Base-by-base conservation (phyloP, 2,888 invertebrate species). In the Automeris io region DNA sequence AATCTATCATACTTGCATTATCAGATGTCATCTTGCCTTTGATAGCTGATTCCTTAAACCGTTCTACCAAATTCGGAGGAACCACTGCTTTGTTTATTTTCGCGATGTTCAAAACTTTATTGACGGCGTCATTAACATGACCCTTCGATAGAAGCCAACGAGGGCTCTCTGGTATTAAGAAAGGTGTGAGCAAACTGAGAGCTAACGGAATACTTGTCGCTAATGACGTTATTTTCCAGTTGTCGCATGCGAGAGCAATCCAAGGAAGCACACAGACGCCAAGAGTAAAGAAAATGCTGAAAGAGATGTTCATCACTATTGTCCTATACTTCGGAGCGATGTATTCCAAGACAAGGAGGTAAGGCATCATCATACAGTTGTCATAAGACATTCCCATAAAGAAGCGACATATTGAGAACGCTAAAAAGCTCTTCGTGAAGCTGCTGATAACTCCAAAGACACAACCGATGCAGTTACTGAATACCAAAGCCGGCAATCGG, bases 331-430 rank as follows among this genome's bases (percentile, higher is more conserved):
- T 79, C 2, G 80, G 79, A 9, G 70, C 71, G 1, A 69, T 59
- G 42, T 72, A 79, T 49, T 81, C 81, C 22, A 81, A 45, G 11
- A 70, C 58, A 1, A 79, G 43, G 2, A 80, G 51, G 16, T 78
- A 81, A 0, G 51, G 55, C 73, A 81, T 75, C 56, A 73, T 73
- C 70, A 79, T 70, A 44, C 75, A 79, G 40, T 70, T 76, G 35
- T 81, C 80, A 31, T 73, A 78, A 2, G 74, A 67, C 59, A 79
- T 68, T 8, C 80, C 80, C 56, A 77, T 63, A 18, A 81, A 53
- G 41, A 81, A 75, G 22, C 80, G 61, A 33, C 68, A 70, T 2
- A 70, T 42, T 2, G 66, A 45, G 37, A 81, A 81, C 38, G 67
- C 50, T 0, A 53, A 16, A 21, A 81, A 68, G 25, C 60, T 64